Conservation (phyloP, 2,113 vertebrate genomes). For the Suricata suricatta region DNA sequence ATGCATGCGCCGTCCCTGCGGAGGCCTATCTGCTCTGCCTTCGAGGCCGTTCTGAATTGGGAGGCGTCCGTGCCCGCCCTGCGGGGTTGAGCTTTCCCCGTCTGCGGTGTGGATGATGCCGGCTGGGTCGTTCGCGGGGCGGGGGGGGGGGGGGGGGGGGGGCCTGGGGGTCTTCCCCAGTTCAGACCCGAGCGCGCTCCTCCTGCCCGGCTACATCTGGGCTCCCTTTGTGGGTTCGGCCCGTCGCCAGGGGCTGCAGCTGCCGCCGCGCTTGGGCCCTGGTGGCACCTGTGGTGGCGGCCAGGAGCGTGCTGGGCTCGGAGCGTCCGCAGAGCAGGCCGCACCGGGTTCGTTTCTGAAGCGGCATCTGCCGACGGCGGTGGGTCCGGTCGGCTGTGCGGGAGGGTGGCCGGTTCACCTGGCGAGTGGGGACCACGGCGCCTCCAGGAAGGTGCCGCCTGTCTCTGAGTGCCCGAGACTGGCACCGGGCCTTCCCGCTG, state of each 20-base stretch:
- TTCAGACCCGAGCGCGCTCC: background rate
- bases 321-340: background rate
- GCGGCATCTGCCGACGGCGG: accelerated
- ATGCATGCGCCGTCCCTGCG: accelerated
- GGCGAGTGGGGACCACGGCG: accelerated
- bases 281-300: no score
- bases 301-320: no score
- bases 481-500: background rate
- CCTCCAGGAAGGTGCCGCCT: no score
- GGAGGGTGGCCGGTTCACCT: no score
- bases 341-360: background rate
- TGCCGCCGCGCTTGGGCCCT: no score
- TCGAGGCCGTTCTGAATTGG: accelerated
- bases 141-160: no score
- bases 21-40: accelerated
- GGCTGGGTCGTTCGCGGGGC: background rate
- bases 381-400: no score
- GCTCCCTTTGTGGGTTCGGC: background rate
- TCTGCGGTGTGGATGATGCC: accelerated
- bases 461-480: background rate
- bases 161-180: accelerated
- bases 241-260: accelerated
- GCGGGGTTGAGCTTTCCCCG: accelerated
- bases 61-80: accelerated
- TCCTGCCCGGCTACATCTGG: no score